These are phyloP conservation scores for Telmatherina bonti DNA, from an alignment of 2,797 vertebrate species.

Conservation along the genomic window DNA sequence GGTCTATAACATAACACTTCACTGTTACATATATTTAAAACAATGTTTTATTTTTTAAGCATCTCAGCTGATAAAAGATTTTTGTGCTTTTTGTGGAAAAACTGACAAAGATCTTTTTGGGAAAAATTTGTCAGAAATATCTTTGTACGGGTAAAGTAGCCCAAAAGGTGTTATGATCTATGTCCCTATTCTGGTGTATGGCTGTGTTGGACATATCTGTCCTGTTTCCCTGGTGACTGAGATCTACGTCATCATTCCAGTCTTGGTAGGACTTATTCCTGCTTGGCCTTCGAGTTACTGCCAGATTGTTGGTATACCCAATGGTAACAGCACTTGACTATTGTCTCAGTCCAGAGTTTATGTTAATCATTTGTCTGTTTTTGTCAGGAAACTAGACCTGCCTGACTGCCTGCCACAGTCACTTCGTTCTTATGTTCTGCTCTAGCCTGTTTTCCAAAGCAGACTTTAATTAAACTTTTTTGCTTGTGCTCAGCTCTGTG, in stretches of 20 bases:
- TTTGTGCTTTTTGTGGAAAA: conserved; percentile 8
- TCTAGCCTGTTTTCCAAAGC: neutral
- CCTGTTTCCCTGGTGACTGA: neutral
- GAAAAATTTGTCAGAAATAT: neutral
- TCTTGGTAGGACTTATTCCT: too few relatives aligned
- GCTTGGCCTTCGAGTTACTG: neutral
- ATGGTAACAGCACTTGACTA: too few relatives aligned
- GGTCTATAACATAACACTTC: neutral
- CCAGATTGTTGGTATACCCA: neutral
- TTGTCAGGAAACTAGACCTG: neutral
- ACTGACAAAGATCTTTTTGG: neutral
- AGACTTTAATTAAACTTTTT: too few relatives aligned
- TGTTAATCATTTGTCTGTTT: neutral
- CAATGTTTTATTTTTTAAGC: too few relatives aligned
- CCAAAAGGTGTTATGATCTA: neutral
- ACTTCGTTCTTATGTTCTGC: neutral
- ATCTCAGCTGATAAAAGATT: neutral
- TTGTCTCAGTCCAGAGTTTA: too few relatives aligned
- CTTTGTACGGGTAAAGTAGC: neutral
- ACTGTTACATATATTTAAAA: neutral
- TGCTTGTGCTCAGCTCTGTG: too few relatives aligned
- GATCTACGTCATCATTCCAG: neutral
- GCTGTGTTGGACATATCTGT: too few relatives aligned
- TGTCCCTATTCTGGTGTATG: too few relatives aligned
- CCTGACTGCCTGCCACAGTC: neutral